Evolutionary conservation across 2,888 invertebrate genomes (phyloP).

Genomic region (Ochropleura leucogaster): DNA sequence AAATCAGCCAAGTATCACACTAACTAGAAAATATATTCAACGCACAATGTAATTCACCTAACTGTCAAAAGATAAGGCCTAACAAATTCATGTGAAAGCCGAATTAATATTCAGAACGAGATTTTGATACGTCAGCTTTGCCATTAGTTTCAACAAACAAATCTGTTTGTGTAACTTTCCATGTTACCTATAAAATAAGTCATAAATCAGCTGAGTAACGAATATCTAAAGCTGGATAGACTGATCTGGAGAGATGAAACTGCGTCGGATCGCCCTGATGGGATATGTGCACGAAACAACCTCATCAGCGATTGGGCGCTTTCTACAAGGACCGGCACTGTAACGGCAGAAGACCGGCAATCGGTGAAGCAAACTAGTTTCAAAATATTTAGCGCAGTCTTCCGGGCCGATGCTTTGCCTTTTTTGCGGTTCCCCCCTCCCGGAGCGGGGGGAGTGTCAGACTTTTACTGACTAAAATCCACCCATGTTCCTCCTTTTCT

Average conservation of each 20-base stretch:
- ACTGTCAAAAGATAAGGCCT: slow-evolving; percentile 32
- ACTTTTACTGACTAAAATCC: too few relatives aligned
- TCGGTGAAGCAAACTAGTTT: background rate
- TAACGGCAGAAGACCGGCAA: background rate
- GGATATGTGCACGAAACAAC: background rate
- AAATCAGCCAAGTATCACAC: background rate
- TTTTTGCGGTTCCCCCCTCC: too few relatives aligned
- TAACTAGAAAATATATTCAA: slow-evolving; percentile 19
- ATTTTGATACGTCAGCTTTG: slow-evolving; percentile 33
- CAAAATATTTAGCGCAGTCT: background rate
- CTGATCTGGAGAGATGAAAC: too few relatives aligned
- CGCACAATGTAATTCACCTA: slow-evolving; percentile 17
- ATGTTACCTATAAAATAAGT: background rate
- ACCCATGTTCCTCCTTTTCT: too few relatives aligned
- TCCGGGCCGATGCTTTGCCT: background rate
- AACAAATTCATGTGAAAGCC: slow-evolving; percentile 15
- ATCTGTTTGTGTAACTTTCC: slow-evolving; percentile 35
- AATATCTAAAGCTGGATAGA: background rate
- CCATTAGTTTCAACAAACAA: slow-evolving; percentile 42
- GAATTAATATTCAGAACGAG: slow-evolving; percentile 49
- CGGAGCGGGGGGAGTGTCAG: too few relatives aligned
- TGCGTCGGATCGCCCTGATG: background rate
- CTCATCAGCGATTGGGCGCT: background rate
- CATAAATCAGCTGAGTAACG: slow-evolving; percentile 36
- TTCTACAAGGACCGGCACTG: background rate